Percentiles rank a stretch among this genome's conserved stretches.
Evolutionary conservation across 2,797 vertebrate species (phyloP).

Genomic region (Eidolon dupreanum): DNA sequence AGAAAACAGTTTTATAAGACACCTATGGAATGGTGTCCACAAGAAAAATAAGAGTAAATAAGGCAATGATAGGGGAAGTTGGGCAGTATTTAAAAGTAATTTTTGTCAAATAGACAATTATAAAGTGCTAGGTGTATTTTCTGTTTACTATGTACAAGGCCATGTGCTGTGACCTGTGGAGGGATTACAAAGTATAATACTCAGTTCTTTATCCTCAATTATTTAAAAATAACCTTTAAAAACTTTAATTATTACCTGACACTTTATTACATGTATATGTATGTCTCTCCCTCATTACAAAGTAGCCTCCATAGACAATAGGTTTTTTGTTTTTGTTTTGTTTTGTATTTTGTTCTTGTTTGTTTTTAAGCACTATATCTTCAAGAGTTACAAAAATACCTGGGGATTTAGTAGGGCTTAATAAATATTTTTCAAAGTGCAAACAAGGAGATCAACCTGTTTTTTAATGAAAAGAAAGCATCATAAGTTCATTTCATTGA

Average conservation of each 20-base stretch:
- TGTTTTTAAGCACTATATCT: neutral
- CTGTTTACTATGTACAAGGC: neutral
- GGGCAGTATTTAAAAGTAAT: neutral
- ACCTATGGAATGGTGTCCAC: neutral
- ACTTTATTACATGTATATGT: neutral
- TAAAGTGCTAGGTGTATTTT: neutral
- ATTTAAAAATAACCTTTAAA: neutral
- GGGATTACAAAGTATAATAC: neutral
- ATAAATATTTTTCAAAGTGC: neutral
- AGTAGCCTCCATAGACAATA: neutral
- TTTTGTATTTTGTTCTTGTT: neutral
- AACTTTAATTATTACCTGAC: neutral
- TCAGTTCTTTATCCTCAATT: neutral
- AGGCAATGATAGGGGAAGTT: neutral
- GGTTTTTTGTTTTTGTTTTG: neutral
- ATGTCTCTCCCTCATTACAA: neutral
- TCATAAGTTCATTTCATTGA: neutral
- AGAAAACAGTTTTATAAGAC: neutral
- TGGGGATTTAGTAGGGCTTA: neutral
- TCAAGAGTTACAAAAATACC: neutral
- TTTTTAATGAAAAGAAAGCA: neutral
- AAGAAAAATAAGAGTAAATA: neutral
- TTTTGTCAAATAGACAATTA: neutral
- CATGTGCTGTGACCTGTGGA: neutral
- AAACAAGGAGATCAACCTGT: neutral